Percentiles rank a stretch among this genome's conserved stretches.
Evolutionary conservation across 2,888 invertebrate species (phyloP).

Genomic region (Mechanitis mazaeus): DNA sequence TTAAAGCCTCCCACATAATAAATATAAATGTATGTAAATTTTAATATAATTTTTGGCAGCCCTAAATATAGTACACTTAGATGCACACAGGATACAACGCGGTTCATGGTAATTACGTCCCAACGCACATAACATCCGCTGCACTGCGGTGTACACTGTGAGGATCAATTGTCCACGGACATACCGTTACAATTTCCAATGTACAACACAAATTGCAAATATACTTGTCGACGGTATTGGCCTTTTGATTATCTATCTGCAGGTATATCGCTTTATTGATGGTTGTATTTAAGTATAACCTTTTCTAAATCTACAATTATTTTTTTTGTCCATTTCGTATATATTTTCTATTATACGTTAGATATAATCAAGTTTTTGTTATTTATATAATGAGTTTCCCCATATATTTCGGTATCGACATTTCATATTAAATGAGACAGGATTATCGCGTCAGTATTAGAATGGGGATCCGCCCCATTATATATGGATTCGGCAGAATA

Average conservation of each 20-base stretch:
- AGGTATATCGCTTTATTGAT: slow-evolving; percentile 1
- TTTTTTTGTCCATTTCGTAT: not conserved
- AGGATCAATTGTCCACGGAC: slow-evolving; percentile 18
- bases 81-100: slow-evolving; percentile 48
- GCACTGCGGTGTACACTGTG: slow-evolving; percentile 27
- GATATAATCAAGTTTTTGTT: not conserved
- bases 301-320: not conserved
- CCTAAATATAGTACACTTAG: slow-evolving; percentile 37
- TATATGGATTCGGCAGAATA: slow-evolving; percentile 28
- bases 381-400: too few species aligned
- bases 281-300: not conserved
- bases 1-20: too few species aligned
- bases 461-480: slow-evolving; percentile 22
- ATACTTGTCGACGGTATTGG: slow-evolving; percentile 15
- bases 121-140: slow-evolving; percentile 48
- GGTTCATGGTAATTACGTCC: slow-evolving; percentile 48
- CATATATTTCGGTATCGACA: not conserved
- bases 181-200: slow-evolving; percentile 18
- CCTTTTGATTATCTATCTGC: slow-evolving; percentile 4
- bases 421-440: not conserved
- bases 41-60: not conserved
- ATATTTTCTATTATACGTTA: not conserved
- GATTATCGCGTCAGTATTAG: not conserved
- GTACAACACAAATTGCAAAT: slow-evolving; percentile 21
- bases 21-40: too few species aligned